Evolutionary conservation across 2,797 vertebrate species (phyloP).

Genomic region (Anisognathus igniventris): DNA sequence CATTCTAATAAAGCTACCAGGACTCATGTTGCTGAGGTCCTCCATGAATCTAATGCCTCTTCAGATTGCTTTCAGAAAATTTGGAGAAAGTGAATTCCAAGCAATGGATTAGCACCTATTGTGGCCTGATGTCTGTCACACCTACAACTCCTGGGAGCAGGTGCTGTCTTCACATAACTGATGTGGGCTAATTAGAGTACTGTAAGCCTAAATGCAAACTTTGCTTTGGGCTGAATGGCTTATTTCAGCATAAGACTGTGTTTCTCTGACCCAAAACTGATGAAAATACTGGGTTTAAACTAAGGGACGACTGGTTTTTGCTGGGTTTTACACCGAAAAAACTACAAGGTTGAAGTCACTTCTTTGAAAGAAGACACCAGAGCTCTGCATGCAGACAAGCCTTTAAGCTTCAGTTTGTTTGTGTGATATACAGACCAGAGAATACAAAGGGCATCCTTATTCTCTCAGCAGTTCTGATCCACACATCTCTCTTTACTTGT

Average conservation of each 20-base stretch:
- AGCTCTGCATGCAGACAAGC: not conserved
- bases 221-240: not conserved
- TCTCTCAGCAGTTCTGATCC: not conserved
- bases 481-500: not conserved
- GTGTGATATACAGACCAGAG: not conserved
- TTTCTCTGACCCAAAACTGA: not conserved
- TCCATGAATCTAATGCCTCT: not conserved
- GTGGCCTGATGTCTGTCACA: not conserved
- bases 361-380: not conserved
- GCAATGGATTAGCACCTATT: not conserved
- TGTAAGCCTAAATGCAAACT: not conserved
- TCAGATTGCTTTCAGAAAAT: not conserved
- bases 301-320: not conserved
- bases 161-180: not conserved
- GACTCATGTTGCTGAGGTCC: not conserved
- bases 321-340: not conserved
- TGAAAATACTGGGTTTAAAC: not conserved
- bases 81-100: not conserved
- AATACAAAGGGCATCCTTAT: not conserved
- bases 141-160: not conserved
- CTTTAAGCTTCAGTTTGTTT: slow-evolving; percentile 19
- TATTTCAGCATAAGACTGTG: not conserved
- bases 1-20: not conserved
- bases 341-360: not conserved
- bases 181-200: not conserved